phyloP scores from a whole-genome alignment of 2,888 invertebrate genomes.

The Andrena dorsata region DNA sequence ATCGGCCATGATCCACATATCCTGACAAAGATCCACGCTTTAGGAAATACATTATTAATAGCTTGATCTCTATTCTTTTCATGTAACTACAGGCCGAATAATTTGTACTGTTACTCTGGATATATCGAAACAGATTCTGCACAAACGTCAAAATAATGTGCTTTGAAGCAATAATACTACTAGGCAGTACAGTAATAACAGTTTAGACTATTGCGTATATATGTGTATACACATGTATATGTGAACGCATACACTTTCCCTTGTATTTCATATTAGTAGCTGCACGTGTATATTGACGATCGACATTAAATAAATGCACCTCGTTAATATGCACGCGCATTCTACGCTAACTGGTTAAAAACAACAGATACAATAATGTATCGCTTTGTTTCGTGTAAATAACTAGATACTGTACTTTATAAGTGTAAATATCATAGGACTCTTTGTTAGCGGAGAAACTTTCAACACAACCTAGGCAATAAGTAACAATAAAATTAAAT shows the following conservation, averaged over 20 bases:
- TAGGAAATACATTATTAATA: conserved; percentile 21
- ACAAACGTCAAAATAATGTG: conserved; percentile 63
- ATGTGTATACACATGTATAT: conserved; percentile 55
- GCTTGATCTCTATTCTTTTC: conserved; percentile 27
- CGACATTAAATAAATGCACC: not conserved
- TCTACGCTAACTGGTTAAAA: conserved; percentile 23
- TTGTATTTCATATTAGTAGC: conserved; percentile 59
- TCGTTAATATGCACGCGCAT: conserved; percentile 40
- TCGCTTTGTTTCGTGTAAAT: conserved; percentile 68
- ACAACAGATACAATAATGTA: conserved; percentile 57
- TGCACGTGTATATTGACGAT: conserved; percentile 51
- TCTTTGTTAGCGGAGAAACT: conserved; percentile 57
- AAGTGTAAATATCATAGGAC: conserved; percentile 76
- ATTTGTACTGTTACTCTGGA: conserved; percentile 56
- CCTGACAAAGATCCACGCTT: conserved; percentile 15
- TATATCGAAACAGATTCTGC: conserved; percentile 46
- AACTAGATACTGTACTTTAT: conserved; percentile 71
- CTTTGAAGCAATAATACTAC: conserved; percentile 74
- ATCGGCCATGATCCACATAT: conserved; percentile 50
- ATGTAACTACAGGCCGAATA: not conserved
- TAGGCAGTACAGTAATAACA: conserved; percentile 68
- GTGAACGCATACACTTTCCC: conserved; percentile 64
- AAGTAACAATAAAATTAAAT: conserved; percentile 60
- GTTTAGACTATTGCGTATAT: conserved; percentile 62
- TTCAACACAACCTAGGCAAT: conserved; percentile 59